A percentile compares a stretch with the other conserved stretches of the same genome.
Evolutionary conservation across 2,113 vertebrate species (phyloP).

Genomic region (Arvicanthis niloticus): DNA sequence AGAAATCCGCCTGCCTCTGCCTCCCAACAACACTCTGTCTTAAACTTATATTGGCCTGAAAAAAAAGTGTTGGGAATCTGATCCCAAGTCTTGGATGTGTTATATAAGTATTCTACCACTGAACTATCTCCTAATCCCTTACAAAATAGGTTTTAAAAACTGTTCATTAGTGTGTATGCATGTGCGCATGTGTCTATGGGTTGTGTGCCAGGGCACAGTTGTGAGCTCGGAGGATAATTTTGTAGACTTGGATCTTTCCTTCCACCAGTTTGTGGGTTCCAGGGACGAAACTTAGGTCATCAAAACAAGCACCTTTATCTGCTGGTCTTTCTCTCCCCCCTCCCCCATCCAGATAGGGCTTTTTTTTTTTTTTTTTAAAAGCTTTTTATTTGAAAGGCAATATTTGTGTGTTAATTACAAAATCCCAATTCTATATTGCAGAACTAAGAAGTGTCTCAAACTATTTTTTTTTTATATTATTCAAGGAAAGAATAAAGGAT

Average conservation of each 20-base stretch:
- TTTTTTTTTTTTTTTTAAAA: neutral
- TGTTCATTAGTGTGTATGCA: neutral
- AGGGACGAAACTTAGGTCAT: neutral
- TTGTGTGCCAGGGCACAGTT: neutral
- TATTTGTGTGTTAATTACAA: neutral
- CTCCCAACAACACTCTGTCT: neutral
- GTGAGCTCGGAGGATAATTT: neutral
- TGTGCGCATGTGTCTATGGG: too few relatives aligned
- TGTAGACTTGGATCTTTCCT: neutral
- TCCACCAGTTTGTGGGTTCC: neutral
- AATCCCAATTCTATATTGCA: neutral
- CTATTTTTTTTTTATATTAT: neutral
- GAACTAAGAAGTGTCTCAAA: neutral
- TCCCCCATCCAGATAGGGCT: neutral
- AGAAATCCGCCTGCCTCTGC: too few relatives aligned
- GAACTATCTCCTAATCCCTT: neutral
- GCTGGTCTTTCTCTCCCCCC: neutral
- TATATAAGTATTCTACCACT: neutral
- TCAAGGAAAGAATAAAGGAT: neutral
- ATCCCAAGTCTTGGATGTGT: neutral
- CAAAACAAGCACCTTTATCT: neutral
- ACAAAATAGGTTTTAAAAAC: neutral
- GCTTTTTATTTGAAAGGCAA: neutral
- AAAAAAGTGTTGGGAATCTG: neutral
- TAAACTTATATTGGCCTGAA: neutral